phyloP scores from a whole-genome alignment of 2,797 vertebrate species.

The Rhinoraja longicauda region DNA sequence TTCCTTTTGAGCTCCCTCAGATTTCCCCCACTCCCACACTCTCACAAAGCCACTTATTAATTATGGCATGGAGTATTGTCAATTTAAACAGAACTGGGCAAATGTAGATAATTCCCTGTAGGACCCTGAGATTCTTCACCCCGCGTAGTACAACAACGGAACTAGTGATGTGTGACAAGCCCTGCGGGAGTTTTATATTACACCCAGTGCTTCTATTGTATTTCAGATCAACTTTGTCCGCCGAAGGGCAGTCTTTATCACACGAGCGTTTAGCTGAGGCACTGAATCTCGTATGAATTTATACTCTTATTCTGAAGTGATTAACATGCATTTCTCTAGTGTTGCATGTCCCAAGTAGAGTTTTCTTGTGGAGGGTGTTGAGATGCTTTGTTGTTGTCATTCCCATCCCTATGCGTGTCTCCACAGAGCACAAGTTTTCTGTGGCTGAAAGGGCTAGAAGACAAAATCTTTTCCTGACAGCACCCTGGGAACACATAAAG shows the following conservation, averaged over 20 bases:
- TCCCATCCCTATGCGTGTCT: background rate
- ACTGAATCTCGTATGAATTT: background rate
- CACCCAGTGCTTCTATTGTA: background rate
- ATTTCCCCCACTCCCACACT: no score
- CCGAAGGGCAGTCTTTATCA: background rate
- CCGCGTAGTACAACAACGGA: background rate
- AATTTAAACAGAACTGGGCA: background rate
- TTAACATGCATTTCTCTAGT: background rate
- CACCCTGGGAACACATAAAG: background rate
- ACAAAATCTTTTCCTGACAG: background rate
- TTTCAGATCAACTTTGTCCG: background rate
- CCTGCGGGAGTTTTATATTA: background rate
- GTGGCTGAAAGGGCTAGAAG: background rate
- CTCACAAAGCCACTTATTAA: background rate
- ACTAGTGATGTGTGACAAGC: background rate
- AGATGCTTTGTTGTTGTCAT: background rate
- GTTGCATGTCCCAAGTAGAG: background rate
- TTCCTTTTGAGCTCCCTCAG: background rate
- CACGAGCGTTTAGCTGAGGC: background rate
- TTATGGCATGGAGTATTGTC: background rate
- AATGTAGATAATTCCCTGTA: background rate
- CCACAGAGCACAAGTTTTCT: background rate
- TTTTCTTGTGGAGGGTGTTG: background rate
- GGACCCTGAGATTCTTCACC: background rate
- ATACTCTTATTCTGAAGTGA: background rate